A percentile compares a stretch with the other conserved stretches of the same genome.
Conservation (phyloP, 2,797 vertebrate species). For the Lacerta viridis region DNA sequence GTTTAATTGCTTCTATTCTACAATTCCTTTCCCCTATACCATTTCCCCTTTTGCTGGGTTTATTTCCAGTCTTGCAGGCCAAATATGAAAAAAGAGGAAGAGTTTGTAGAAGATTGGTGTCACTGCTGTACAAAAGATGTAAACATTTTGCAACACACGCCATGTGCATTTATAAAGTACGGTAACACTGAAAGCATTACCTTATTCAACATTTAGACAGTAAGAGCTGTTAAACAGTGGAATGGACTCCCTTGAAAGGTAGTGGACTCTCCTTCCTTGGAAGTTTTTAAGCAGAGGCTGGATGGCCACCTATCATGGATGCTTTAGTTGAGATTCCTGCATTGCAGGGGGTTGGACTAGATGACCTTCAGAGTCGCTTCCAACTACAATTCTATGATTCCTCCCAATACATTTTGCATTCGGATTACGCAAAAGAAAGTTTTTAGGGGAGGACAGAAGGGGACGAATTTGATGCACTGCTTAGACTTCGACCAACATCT, state of each 20-base stretch:
- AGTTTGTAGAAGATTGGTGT: neutral
- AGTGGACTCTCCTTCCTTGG: too few species aligned
- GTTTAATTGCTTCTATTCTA: too few species aligned
- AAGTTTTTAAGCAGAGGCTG: too few species aligned
- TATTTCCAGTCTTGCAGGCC: neutral
- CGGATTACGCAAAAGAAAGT: conserved; percentile 17
- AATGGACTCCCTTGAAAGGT: too few species aligned
- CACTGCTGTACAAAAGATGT: neutral
- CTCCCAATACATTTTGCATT: neutral
- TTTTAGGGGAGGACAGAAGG: conserved; percentile 4
- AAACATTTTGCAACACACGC: neutral
- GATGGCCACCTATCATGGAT: too few species aligned
- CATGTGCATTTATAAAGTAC: neutral
- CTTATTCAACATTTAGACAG: too few species aligned
- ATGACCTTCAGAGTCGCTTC: too few species aligned
- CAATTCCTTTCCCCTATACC: neutral
- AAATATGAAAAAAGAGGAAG: neutral
- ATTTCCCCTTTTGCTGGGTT: too few species aligned
- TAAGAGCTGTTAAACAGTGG: too few species aligned
- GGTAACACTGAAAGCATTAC: neutral
- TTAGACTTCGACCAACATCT: neutral
- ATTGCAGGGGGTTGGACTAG: too few species aligned
- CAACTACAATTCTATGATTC: too few species aligned
- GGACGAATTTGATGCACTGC: neutral
- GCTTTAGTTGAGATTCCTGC: too few species aligned